Evolutionary conservation across 2,888 invertebrate genomes (phyloP), one percentile per base, ranked within the genome.

Genomic region (Drosophila percnosoma): DNA sequence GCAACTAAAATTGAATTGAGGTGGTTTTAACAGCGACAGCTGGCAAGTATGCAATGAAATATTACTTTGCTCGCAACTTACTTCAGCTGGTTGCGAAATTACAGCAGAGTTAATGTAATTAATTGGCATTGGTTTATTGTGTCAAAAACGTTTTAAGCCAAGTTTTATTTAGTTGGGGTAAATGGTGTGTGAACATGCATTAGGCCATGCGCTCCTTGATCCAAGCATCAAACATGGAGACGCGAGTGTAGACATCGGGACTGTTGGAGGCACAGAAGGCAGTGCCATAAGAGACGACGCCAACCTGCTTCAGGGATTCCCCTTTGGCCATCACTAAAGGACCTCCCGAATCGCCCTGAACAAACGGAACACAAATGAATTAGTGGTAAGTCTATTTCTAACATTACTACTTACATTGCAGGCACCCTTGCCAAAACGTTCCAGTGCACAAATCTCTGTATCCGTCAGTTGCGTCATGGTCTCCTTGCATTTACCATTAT

Each of bases 221-320:
- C 93, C 93, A 93, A 10, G 78, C 75, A 34, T 91, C 91, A 51
- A 93, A 93, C 76, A 86, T 82, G 2, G 93, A 93, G 3, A 93
- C 92, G n/a, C 93, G 88, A 1, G 93, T 93, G 61, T 92, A 92
- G 10, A 92, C 92, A 85, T 92, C 92, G 2, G 92, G 92, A 53
- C 84, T 86, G 42, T 92, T 92, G n/a, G 90, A 89, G 13, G 92
- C 91, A 60, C 92, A 92, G 45, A 92, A 88, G 0, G 92, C 85
- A 0, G 92, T 92, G n/a, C 93, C 93, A 68, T 93, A 93, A 0
- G 93, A 93, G 3, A 93, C 93, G 0, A 93, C 82, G 38, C 93
- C 93, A 10, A 93, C 92, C 73, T 92, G 92, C 15, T 89, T 89
- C 0, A 85, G 73, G 2, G 87, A 78, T 2, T 92, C 91, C 4